phyloP scores from a whole-genome alignment of 2,113 vertebrate genomes.

The Piliocolobus tephrosceles region DNA sequence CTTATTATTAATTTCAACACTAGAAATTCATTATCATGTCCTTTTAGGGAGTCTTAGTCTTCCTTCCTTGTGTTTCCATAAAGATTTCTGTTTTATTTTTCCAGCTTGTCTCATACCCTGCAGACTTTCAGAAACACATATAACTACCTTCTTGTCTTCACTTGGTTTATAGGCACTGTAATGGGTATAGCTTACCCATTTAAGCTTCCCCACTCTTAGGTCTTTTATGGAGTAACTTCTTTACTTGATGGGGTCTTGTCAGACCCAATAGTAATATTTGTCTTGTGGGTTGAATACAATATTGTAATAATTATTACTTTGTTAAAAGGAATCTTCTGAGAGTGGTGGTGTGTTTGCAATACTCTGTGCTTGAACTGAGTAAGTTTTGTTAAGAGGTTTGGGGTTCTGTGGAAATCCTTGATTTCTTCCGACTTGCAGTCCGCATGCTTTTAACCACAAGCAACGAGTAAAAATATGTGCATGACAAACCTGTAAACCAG shows the following conservation, averaged over 20 bases:
- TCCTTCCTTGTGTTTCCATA: neutral
- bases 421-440: conserved; percentile 5
- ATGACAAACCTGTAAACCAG: neutral
- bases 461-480: neutral
- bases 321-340: conserved; percentile 5
- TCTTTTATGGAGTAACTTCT: conserved; percentile 41
- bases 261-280: neutral
- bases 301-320: conserved; percentile 5
- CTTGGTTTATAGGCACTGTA: neutral
- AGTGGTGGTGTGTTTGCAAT: neutral
- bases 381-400: neutral
- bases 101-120: neutral
- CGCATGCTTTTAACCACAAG: neutral
- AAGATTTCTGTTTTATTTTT: conserved; percentile 23
- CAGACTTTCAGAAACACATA: neutral
- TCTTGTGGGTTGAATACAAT: conserved; percentile 18
- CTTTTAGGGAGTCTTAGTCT: neutral
- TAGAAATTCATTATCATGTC: neutral
- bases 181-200: neutral
- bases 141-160: conserved; percentile 49
- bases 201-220: conserved; percentile 42
- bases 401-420: neutral
- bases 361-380: neutral
- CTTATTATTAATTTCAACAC: neutral
- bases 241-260: conserved; percentile 1